phyloP scores from a whole-genome alignment of 37 sponge, comb jelly and placozoan genomes.

The Chondrilla cf. caribensis region DNA sequence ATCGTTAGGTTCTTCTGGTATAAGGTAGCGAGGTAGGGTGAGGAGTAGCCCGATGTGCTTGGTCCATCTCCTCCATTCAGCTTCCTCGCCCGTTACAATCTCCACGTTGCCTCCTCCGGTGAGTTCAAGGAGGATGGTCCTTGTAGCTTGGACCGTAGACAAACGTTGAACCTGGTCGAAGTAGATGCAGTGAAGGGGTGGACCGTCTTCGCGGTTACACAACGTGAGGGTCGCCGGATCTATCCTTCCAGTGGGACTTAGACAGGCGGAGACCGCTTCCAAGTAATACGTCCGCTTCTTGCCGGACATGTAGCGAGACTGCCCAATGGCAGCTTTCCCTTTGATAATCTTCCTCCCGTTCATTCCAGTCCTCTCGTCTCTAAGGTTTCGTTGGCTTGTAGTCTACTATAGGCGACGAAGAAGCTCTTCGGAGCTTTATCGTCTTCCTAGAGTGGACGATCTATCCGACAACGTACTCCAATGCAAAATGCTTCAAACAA shows the following conservation, averaged over 20 bases:
- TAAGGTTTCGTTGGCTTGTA: too few relatives aligned
- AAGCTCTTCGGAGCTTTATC: too few relatives aligned
- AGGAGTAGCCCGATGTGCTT: conserved; percentile 13
- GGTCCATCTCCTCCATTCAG: background rate
- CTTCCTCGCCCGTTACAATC: background rate
- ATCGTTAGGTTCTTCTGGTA: conserved; percentile 7
- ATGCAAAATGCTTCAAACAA: too few relatives aligned
- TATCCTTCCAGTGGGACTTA: background rate
- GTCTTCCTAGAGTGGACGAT: too few relatives aligned
- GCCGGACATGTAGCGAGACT: background rate
- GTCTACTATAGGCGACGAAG: too few relatives aligned
- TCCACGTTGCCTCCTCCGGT: background rate
- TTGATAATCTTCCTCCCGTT: background rate
- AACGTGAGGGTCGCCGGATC: background rate
- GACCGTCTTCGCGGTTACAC: background rate
- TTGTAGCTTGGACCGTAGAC: background rate
- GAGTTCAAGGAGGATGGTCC: background rate
- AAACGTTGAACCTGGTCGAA: conserved; percentile 8
- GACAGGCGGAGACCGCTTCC: background rate
- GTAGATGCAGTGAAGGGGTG: conserved; percentile 2
- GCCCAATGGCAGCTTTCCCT: background rate
- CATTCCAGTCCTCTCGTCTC: too few relatives aligned
- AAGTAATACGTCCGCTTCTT: background rate
- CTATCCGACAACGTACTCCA: too few relatives aligned
- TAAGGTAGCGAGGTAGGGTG: conserved; percentile 2